Percentiles rank a stretch among this genome's conserved stretches.
Conservation (phyloP, 2,888 invertebrate genomes). For the Minunthozetes semirufus region DNA sequence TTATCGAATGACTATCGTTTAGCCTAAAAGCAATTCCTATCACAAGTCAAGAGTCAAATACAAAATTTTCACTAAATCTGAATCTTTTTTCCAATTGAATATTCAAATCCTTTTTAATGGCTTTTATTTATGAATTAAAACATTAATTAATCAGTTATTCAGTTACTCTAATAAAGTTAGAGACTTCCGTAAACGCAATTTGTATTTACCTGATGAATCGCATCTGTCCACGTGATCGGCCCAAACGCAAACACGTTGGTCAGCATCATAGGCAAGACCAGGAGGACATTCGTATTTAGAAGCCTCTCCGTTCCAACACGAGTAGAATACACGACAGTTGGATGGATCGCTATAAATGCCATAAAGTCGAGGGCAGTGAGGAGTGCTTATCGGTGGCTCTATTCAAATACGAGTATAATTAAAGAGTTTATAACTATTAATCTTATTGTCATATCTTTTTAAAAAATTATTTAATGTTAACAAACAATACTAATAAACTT, state of each 20-base stretch:
- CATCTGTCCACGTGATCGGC: conserved; percentile 90
- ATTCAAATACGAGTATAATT: conserved; percentile 32
- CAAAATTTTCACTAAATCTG: neutral
- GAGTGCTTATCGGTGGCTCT: conserved; percentile 76
- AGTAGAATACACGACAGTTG: conserved; percentile 91
- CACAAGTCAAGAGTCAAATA: neutral
- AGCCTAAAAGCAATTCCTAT: neutral
- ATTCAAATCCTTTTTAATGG: conserved; percentile 3
- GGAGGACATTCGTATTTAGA: conserved; percentile 91
- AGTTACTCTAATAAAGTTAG: neutral
- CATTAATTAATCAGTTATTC: too few species aligned
- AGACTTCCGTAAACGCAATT: conserved; percentile 8
- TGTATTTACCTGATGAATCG: conserved; percentile 69
- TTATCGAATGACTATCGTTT: conserved; percentile 14
- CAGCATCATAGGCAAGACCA: conserved; percentile 85
- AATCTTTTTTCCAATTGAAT: neutral
- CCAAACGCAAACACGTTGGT: conserved; percentile 92
- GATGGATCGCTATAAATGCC: conserved; percentile 82
- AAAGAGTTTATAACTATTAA: conserved; percentile 38
- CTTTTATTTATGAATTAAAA: neutral
- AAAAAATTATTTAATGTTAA: neutral
- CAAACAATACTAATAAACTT: neutral
- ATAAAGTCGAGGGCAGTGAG: conserved; percentile 77
- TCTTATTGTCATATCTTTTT: neutral
- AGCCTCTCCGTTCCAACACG: conserved; percentile 92